Evolutionary conservation across 2,113 vertebrate species (phyloP).

Genomic region (Gasterosteus nipponicus): DNA sequence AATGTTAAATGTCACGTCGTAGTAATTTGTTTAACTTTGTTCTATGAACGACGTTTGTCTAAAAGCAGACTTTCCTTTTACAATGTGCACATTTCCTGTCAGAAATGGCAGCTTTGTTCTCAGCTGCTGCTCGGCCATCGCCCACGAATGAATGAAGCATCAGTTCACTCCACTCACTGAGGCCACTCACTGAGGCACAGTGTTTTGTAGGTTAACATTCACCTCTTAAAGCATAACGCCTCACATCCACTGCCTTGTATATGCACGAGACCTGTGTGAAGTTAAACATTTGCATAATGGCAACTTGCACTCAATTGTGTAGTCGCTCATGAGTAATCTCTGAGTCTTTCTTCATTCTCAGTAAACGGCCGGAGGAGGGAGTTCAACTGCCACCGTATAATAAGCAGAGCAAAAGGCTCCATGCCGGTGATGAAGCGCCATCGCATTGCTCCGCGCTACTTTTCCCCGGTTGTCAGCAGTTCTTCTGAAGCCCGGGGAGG

Average conservation of each 20-base stretch:
- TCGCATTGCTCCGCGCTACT: conserved; percentile 15
- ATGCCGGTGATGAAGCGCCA: conserved; percentile 11
- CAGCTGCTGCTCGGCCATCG: background rate
- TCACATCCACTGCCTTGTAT: background rate
- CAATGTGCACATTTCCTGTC: background rate
- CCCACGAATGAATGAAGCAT: conserved; percentile 2
- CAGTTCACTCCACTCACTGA: conserved; percentile 1
- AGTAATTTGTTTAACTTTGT: background rate
- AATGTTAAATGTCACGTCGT: background rate
- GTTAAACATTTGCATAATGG: background rate
- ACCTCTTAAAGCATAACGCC: background rate
- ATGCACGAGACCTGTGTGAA: background rate
- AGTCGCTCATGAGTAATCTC: background rate
- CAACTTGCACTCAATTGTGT: background rate
- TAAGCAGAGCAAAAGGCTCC: conserved; percentile 8
- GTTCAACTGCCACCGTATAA: background rate
- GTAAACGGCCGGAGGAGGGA: background rate
- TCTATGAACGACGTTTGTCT: background rate
- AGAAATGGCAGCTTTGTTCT: background rate
- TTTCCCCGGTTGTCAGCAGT: conserved; percentile 8
- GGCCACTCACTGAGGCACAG: background rate
- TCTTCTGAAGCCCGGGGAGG: conserved; percentile 6
- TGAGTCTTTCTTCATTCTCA: background rate
- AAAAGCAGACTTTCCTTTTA: background rate
- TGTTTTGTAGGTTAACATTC: background rate